Conservation (phyloP, 2,797 vertebrate species). For the Amblyraja radiata region DNA sequence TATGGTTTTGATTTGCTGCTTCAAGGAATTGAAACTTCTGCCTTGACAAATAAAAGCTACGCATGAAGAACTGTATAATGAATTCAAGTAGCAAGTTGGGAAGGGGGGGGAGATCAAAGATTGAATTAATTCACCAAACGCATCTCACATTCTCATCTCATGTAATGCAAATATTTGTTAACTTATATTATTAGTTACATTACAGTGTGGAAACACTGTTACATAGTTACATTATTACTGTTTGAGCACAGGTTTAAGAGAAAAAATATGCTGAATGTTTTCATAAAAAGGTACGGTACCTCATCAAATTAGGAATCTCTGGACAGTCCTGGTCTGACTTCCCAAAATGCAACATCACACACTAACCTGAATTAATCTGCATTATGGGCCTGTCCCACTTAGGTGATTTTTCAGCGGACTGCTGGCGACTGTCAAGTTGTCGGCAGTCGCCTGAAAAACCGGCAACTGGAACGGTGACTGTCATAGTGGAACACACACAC, state of each 20-base stretch:
- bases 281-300: too few species aligned
- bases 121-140: not conserved
- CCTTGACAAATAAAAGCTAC: not conserved
- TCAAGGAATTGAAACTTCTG: not conserved
- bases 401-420: too few species aligned
- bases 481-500: too few species aligned
- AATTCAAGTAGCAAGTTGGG: not conserved
- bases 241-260: not conserved
- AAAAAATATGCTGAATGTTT: not conserved
- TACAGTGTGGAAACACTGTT: too few species aligned
- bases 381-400: too few species aligned
- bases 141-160: not conserved
- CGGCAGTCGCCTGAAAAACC: too few species aligned
- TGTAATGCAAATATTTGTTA: not conserved
- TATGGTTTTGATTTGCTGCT: not conserved
- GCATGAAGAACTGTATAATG: not conserved
- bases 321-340: too few species aligned
- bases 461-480: too few species aligned
- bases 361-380: too few species aligned
- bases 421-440: too few species aligned
- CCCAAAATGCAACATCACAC: too few species aligned
- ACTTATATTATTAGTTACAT: not conserved
- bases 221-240: not conserved
- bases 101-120: not conserved
- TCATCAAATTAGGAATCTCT: too few species aligned